Base-by-base conservation (phyloP, 2,113 vertebrate genomes). In the Epinephelus lanceolatus region DNA sequence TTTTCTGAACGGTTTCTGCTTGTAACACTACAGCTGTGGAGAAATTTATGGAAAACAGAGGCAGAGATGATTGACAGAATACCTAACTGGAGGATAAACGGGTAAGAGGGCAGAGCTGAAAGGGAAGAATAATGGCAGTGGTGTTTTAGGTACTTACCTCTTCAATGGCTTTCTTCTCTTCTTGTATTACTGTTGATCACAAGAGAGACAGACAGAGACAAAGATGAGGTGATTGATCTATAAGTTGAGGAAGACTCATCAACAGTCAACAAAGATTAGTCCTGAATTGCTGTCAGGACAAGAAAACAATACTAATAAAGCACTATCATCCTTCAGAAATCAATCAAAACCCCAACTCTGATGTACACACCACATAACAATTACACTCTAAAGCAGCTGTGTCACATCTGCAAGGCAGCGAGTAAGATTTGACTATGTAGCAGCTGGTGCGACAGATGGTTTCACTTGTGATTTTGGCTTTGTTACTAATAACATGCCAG, bases 141-240 rank as follows among this genome's bases (percentile, higher is more conserved):
- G 15, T 7, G 47, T 27, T 71, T 91, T 69, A 91, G 73, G 93
- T 91, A 72, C n/a, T 67, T 66, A 1, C 59, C 3, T 77, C 75
- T n/a, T 59, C 21, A 3, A 63, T 71, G 12, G 51, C 73, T 57
- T 93, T 95, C 93, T 96, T 97, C 90, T 97, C 96, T 63, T 94
- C 88, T 40, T 96, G 94, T 18, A 97, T 97, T 30, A 94, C 97
- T 97, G 95, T 67, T 89, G 12, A 76, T n/a, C 6, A n/a, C 56
- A 45, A 57, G 55, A 75, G n/a, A 60, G 53, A 71, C 10, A 71
- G 1, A 30, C 30, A 30, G 0, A 69, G 21, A 30, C 30, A 30
- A 30, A 69, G 21, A 67, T 56, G 2, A 66, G 18, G 12, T 6
- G 9, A 76, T 23, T 10, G 49, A 17, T 42, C 4, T 13, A 27